Conservation (phyloP, 2,797 vertebrate species). For the Chiroxiphia lanceolata region DNA sequence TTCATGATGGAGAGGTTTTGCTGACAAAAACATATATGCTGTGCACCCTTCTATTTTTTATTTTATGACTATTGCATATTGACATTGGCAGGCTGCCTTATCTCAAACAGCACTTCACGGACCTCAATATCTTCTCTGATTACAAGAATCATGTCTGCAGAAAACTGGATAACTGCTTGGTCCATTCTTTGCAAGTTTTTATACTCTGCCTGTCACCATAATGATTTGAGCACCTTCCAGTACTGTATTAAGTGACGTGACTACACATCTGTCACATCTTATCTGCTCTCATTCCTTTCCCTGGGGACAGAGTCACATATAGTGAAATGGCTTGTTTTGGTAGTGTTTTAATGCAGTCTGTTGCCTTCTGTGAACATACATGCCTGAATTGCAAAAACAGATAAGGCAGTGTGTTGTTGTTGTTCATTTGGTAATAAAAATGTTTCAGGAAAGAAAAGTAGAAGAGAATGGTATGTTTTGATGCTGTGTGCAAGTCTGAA, state of each 20-base stretch:
- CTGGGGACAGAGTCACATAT: conserved; percentile 26
- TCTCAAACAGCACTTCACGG: not conserved
- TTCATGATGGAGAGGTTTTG: not conserved
- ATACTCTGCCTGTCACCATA: conserved; percentile 7
- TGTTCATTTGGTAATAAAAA: conserved; percentile 20
- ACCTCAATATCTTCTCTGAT: conserved; percentile 12
- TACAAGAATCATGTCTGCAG: not conserved
- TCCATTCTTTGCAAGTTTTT: conserved; percentile 48
- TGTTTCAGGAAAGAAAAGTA: not conserved
- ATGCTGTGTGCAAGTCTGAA: not conserved
- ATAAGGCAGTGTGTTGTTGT: not conserved
- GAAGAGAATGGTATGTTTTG: not conserved
- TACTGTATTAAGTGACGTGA: conserved; percentile 59
- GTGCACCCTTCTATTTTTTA: not conserved
- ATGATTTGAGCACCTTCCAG: conserved; percentile 64
- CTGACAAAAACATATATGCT: not conserved
- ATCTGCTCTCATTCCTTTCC: conserved; percentile 52
- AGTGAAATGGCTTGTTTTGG: conserved; percentile 61
- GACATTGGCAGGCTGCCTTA: not conserved
- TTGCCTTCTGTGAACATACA: conserved; percentile 43
- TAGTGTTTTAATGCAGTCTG: conserved; percentile 48
- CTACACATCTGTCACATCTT: conserved; percentile 68
- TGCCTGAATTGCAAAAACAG: not conserved
- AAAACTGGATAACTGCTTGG: conserved; percentile 3
- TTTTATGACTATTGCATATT: not conserved